A percentile compares a stretch with the other conserved stretches of the same genome.
Conservation (phyloP, 2,888 invertebrate species). For the Chrysodeixis includens region DNA sequence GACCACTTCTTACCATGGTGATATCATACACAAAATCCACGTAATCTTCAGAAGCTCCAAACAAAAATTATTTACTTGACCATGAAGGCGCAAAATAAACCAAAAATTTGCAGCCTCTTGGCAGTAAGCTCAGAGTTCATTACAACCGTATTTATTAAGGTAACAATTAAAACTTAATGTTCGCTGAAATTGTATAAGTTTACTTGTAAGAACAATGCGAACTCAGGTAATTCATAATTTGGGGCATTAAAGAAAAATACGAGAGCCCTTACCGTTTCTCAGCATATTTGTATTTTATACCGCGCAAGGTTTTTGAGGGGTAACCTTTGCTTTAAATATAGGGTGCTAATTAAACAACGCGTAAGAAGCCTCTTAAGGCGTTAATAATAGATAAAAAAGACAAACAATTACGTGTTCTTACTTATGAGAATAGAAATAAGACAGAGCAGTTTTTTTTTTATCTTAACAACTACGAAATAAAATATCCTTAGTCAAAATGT, state of each 20-base stretch:
- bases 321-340: background rate
- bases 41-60: too few species aligned
- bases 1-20: too few species aligned
- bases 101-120: conserved; percentile 27
- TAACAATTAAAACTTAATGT: conserved; percentile 52
- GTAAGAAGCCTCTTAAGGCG: too few species aligned
- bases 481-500: too few species aligned
- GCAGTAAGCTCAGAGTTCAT: conserved; percentile 43
- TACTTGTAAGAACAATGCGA: conserved; percentile 11
- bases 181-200: conserved; percentile 42
- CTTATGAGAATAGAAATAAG: too few species aligned
- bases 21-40: too few species aligned
- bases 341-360: background rate
- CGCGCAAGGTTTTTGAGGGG: background rate
- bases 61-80: conserved; percentile 17
- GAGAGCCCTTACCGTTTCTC: conserved; percentile 5
- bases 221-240: conserved; percentile 29
- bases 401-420: too few species aligned
- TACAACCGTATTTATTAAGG: conserved; percentile 51
- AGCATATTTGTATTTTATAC: background rate
- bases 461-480: too few species aligned
- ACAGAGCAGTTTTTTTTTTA: too few species aligned
- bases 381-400: too few species aligned
- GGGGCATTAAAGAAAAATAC: conserved; percentile 31
- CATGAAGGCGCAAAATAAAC: conserved; percentile 22